These are phyloP conservation scores for Pocillopora damicornis DNA, from an alignment of 64 coral and sea anemone species.

Conservation along the genomic window DNA sequence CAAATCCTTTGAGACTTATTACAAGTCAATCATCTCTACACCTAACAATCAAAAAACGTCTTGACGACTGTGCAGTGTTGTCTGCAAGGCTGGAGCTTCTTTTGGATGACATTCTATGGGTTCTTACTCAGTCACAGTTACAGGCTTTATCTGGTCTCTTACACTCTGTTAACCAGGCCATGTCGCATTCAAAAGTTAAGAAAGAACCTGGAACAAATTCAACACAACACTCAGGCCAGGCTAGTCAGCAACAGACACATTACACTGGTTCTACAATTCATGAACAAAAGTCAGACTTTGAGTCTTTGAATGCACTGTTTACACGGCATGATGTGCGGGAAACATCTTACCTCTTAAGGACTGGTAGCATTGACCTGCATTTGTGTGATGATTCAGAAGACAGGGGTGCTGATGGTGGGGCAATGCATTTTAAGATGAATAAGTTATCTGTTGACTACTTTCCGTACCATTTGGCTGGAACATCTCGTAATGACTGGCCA, in stretches of 20 bases:
- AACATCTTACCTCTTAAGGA: constrained; percentile 87
- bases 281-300: constrained; percentile 26
- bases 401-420: constrained; percentile 58
- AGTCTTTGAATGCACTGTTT: constrained; percentile 62
- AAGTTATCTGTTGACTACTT: constrained; percentile 86
- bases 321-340: constrained; percentile 76
- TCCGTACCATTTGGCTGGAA: constrained; percentile 89
- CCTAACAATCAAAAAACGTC: constrained; percentile 88
- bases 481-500: constrained; percentile 73
- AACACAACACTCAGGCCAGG: constrained; percentile 12
- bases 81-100: constrained; percentile 83
- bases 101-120: constrained; percentile 94
- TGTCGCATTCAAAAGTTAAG: constrained; percentile 29
- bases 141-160: constrained; percentile 67
- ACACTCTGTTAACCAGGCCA: constrained; percentile 70
- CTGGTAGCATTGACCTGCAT: constrained; percentile 94
- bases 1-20: constrained; percentile 76
- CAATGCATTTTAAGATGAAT: constrained; percentile 94
- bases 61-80: constrained; percentile 90
- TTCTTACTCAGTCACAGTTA: constrained; percentile 83
- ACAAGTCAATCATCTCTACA: constrained; percentile 83
- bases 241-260: constrained; percentile 50
- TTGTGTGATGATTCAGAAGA: constrained; percentile 79
- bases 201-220: constrained; percentile 38
- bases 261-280: constrained; percentile 60